phyloP scores from a whole-genome alignment of 2,797 vertebrate genomes.

The Holocentrus rufus region DNA sequence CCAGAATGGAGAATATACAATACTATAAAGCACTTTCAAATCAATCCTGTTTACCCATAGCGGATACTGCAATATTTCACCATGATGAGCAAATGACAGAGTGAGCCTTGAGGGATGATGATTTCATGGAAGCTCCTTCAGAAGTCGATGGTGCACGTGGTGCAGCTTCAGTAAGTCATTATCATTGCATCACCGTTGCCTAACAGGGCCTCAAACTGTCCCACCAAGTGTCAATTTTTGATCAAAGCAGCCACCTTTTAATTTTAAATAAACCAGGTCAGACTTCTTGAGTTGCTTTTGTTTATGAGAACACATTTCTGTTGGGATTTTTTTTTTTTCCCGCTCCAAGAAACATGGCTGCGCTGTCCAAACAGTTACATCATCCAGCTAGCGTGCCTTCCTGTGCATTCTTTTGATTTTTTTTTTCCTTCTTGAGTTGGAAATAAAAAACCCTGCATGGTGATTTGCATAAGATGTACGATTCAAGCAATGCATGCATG shows the following conservation, averaged over 20 bases:
- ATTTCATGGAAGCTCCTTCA: conserved; percentile 49
- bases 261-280: conserved; percentile 52
- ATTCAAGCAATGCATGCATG: conserved; percentile 27
- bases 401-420: conserved; percentile 28
- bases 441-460: conserved; percentile 33
- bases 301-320: conserved; percentile 1
- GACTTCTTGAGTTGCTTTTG: not conserved
- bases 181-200: conserved; percentile 53
- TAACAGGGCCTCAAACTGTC: conserved; percentile 23
- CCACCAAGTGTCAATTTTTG: conserved; percentile 43
- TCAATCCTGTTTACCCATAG: conserved; percentile 32
- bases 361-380: conserved; percentile 23
- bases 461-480: conserved; percentile 62
- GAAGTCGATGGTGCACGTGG: conserved; percentile 31
- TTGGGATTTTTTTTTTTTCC: not conserved
- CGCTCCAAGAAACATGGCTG: conserved; percentile 13
- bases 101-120: conserved; percentile 39
- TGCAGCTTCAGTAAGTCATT: conserved; percentile 52
- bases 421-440: conserved; percentile 35
- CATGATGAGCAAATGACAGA: conserved; percentile 48
- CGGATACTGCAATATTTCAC: conserved; percentile 33
- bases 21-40: conserved; percentile 29
- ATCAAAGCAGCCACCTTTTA: conserved; percentile 59
- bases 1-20: conserved; percentile 1
- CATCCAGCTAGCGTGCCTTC: conserved; percentile 11